Evolutionary conservation across 2,888 invertebrate species (phyloP), one percentile per base, ranked within the genome.

Genomic region (Mellilla xanthometata): DNA sequence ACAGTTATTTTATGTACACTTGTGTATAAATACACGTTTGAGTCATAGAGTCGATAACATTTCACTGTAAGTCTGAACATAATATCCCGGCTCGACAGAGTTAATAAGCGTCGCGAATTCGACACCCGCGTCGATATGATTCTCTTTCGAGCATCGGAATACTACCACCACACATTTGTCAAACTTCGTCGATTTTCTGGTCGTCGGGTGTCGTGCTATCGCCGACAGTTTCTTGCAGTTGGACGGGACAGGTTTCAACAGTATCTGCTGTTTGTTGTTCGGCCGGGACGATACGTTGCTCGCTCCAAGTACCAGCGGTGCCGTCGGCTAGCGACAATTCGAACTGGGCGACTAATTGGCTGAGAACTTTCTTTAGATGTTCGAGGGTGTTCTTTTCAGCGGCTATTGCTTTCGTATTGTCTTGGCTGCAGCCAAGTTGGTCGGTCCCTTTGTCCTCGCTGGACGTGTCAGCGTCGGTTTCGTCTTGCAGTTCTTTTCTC

Each of bases 321-420:
- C 27, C 84, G 8, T 62, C 69, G 0, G 76, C 68, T 1, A 84
- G 51, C 0, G 80, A 76, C 9, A 86, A 39, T 26, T 86, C 86
- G 36, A 87, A 84, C 49, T 88, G 86, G 0, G 81, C 65, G 0
- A 85, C 83, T 3, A 87, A 52, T 42, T 84, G 82, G 12, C 75
- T 75, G 0, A 88, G 72, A 1, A 87, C 83, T 75, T 76, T 91
- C 73, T 80, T 91, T 51, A 80, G 76, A 58, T 72, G 90, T 44
- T 82, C 84, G 56, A 75, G 80, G 10, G 76, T 81, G 58, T 72
- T 82, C 11, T 75, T 75, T 3, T 83, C 80, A 0, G 58, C 54
- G 0, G 69, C 49, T n/a, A n/a, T n/a, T n/a, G n/a, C n/a, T n/a
- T n/a, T n/a, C n/a, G n/a, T n/a, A n/a, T n/a, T n/a, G n/a, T n/a